Evolutionary conservation across 2,888 invertebrate species (phyloP).

Genomic region (Drosophila conformis): DNA sequence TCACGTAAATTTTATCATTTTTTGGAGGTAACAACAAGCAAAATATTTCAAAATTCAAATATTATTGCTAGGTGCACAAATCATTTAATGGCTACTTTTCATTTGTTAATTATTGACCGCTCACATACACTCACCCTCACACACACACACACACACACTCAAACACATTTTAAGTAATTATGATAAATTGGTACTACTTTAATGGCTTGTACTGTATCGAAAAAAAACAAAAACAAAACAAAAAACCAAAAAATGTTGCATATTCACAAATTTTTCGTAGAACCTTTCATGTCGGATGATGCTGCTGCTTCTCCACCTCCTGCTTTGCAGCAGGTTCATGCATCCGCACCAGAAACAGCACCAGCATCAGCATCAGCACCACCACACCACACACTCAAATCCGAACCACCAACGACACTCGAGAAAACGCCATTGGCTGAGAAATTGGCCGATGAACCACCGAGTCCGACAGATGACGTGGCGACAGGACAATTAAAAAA

Average conservation of each 20-base stretch:
- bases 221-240: slow-evolving; percentile 2
- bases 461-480: slow-evolving; percentile 67
- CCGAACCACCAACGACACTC: slow-evolving; percentile 73
- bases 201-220: slow-evolving; percentile 41
- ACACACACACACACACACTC: background rate
- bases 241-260: slow-evolving; percentile 23
- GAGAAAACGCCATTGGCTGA: slow-evolving; percentile 76
- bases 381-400: slow-evolving; percentile 66
- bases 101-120: slow-evolving; percentile 13
- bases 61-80: slow-evolving; percentile 73
- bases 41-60: slow-evolving; percentile 43
- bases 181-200: slow-evolving; percentile 32
- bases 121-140: background rate
- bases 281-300: slow-evolving; percentile 73
- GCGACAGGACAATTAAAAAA: slow-evolving; percentile 67
- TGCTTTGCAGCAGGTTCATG: slow-evolving; percentile 62
- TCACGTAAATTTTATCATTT: slow-evolving; percentile 40
- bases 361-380: slow-evolving; percentile 48
- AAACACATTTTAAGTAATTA: slow-evolving; percentile 1
- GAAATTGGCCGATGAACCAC: slow-evolving; percentile 70
- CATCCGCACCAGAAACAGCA: slow-evolving; percentile 42
- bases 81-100: slow-evolving; percentile 31
- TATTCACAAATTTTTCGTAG: slow-evolving; percentile 72
- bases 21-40: slow-evolving; percentile 63
- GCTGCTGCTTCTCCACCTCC: slow-evolving; percentile 59